Conservation (phyloP, 2,113 vertebrate species). For the Callipepla squamata region DNA sequence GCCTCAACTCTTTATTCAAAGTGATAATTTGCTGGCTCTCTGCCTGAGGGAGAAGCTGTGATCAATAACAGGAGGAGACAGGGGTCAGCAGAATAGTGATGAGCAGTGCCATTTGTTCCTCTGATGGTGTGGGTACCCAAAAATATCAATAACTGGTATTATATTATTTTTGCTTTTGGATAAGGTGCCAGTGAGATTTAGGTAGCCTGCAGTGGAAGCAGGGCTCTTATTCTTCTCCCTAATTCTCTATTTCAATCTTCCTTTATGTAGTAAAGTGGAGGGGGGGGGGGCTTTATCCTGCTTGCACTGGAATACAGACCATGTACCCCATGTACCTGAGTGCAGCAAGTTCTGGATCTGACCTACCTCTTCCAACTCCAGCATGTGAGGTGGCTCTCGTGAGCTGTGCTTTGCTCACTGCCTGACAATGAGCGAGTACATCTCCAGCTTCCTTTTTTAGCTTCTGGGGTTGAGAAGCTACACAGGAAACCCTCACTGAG, state of each 20-base stretch:
- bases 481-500: background rate
- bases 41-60: conserved; percentile 55
- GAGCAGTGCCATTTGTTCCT: conserved; percentile 49
- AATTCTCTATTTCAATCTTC: conserved; percentile 14
- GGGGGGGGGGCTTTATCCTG: background rate
- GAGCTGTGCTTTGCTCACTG: background rate
- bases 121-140: conserved; percentile 20
- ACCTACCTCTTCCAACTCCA: background rate
- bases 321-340: accelerated
- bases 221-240: background rate
- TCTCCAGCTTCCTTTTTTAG: background rate
- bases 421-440: background rate
- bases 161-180: conserved; percentile 41
- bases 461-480: background rate
- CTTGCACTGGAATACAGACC: background rate
- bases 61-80: conserved; percentile 65
- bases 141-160: conserved; percentile 46
- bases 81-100: conserved; percentile 62
- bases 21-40: conserved; percentile 65
- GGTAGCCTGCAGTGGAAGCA: background rate
- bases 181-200: background rate
- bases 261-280: background rate
- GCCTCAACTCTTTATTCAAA: conserved; percentile 68
- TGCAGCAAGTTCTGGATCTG: background rate
- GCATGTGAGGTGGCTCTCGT: background rate